Percentiles rank a stretch among this genome's conserved stretches.
Conservation (phyloP, 2,113 vertebrate species). For the Paradisaea rubra region DNA sequence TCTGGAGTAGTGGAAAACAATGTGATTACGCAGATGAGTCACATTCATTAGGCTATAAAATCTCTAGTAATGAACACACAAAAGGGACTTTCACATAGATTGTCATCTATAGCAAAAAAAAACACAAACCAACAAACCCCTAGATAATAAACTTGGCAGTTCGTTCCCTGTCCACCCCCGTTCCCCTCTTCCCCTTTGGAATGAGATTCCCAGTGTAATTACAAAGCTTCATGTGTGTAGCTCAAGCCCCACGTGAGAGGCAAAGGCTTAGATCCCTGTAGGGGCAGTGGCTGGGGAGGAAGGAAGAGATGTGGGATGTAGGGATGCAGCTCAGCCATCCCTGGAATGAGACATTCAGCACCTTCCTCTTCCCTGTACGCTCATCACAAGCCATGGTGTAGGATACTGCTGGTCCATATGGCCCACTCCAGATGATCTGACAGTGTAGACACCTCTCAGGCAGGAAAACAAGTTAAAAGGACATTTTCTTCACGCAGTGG, state of each 20-base stretch:
- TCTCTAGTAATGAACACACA: constrained; percentile 62
- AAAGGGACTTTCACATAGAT: constrained; percentile 61
- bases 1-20: constrained; percentile 75
- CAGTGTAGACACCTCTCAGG: neutral
- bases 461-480: neutral
- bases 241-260: neutral
- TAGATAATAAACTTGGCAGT: constrained; percentile 8
- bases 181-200: neutral
- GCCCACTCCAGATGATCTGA: neutral
- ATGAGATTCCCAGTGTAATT: constrained; percentile 14
- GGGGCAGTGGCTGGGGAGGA: neutral
- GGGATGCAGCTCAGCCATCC: neutral
- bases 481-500: neutral
- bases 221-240: neutral
- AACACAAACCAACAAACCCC: neutral
- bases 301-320: neutral
- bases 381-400: neutral
- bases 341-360: neutral
- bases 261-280: neutral
- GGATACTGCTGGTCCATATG: neutral
- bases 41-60: constrained; percentile 74
- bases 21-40: constrained; percentile 77
- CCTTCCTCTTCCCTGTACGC: neutral
- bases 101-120: constrained; percentile 51
- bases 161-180: neutral